These are phyloP conservation scores for Drosophila bocqueti DNA, from an alignment of 1,140 invertebrate genomes.

Conservation along the genomic window DNA sequence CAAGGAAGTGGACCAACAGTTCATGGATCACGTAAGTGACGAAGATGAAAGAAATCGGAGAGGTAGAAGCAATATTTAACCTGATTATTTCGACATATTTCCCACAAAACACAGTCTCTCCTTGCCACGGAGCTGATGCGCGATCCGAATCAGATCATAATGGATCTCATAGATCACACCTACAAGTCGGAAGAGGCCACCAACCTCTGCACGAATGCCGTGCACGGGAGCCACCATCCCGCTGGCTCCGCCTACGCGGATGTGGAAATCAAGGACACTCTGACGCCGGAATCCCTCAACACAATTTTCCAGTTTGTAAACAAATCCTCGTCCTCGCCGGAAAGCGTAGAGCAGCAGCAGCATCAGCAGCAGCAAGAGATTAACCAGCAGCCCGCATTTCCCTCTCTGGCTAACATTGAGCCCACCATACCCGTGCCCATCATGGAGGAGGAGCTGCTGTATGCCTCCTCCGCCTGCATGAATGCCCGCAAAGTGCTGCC, in stretches of 20 bases:
- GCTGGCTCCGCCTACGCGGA: conserved; percentile 14
- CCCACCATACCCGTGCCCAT: conserved; percentile 68
- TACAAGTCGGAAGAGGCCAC: conserved; percentile 66
- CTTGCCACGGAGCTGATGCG: conserved; percentile 71
- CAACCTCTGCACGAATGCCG: conserved; percentile 54
- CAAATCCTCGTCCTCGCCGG: conserved; percentile 34
- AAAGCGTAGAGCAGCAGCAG: conserved; percentile 28
- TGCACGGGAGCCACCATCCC: conserved; percentile 1
- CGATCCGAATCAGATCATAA: conserved; percentile 65
- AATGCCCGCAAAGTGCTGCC: conserved; percentile 84
- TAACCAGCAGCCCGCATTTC: conserved; percentile 48
- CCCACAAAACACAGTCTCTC: conserved; percentile 55
- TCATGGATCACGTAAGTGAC: conserved; percentile 76
- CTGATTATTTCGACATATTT: no score
- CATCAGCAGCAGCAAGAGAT: conserved; percentile 14
- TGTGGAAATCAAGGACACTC: conserved; percentile 24
- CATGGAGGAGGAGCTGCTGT: conserved; percentile 65
- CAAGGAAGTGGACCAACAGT: conserved; percentile 77
- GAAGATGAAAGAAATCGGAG: accelerated
- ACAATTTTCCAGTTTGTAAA: conserved; percentile 75
- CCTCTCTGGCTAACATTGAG: conserved; percentile 54
- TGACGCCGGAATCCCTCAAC: conserved; percentile 72
- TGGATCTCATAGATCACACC: conserved; percentile 68
- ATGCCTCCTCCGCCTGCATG: conserved; percentile 34
- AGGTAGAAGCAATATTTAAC: background rate